Evolutionary conservation across 2,797 vertebrate genomes (phyloP).

Genomic region (Crenuchus spilurus): DNA sequence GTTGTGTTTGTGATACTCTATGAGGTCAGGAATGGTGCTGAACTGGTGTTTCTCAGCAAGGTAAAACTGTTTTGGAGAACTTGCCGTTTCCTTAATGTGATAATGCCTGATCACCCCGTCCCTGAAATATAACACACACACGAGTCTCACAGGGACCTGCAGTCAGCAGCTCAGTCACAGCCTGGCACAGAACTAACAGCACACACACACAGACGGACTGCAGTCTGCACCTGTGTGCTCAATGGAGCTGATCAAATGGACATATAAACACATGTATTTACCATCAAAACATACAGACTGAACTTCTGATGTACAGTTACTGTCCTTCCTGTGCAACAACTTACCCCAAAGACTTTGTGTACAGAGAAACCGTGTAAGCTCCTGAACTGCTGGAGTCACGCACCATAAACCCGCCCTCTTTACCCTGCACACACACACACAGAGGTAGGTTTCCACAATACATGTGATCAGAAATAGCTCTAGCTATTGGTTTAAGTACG

Average conservation of each 20-base stretch:
- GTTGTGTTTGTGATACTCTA: conserved; percentile 94
- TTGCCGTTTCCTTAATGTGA: conserved; percentile 87
- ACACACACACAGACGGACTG: too few relatives aligned
- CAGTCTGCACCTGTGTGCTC: too few relatives aligned
- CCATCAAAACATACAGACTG: too few relatives aligned
- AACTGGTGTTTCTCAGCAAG: conserved; percentile 92
- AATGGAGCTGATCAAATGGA: too few relatives aligned
- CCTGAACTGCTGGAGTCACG: conserved; percentile 88
- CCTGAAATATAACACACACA: conserved; percentile 68
- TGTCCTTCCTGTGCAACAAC: conserved; percentile 59
- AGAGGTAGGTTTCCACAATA: background rate
- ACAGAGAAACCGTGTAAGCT: conserved; percentile 89
- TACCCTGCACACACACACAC: conserved; percentile 77
- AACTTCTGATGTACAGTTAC: too few relatives aligned
- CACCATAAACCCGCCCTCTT: conserved; percentile 93
- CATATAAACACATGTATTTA: too few relatives aligned
- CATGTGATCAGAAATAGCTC: background rate
- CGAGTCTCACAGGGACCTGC: too few relatives aligned
- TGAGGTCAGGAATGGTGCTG: conserved; percentile 86
- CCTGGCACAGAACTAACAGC: too few relatives aligned
- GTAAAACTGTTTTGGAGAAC: conserved; percentile 81
- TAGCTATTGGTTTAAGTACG: too few relatives aligned
- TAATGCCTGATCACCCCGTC: conserved; percentile 89
- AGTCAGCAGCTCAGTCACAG: too few relatives aligned
- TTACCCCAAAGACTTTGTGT: conserved; percentile 86